Conservation (phyloP, 2,888 invertebrate species). For the Acrocera orbiculus region DNA sequence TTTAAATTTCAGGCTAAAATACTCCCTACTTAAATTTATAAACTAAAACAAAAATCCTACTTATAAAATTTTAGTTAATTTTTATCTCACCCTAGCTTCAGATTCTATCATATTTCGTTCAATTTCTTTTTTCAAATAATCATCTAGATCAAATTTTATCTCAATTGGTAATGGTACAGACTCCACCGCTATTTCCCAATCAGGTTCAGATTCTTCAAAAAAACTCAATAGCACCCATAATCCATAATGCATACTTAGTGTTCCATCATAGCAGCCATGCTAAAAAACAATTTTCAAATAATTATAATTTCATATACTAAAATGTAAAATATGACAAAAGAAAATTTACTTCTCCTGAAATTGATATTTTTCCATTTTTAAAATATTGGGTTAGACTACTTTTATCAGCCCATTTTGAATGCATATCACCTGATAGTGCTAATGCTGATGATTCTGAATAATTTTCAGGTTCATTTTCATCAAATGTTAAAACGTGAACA, state of each 20-base stretch:
- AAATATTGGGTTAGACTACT: conserved; percentile 32
- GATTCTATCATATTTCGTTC: conserved; percentile 26
- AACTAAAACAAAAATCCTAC: no score
- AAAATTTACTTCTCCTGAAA: conserved; percentile 36
- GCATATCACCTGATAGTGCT: conserved; percentile 33
- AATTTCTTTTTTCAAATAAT: conserved; percentile 28
- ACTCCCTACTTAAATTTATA: no score
- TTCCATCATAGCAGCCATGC: conserved; percentile 31
- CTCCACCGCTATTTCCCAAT: conserved; percentile 18
- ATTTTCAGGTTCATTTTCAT: conserved; percentile 25
- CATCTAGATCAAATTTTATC: conserved; percentile 33
- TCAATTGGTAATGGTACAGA: conserved; percentile 24
- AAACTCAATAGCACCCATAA: conserved; percentile 25
- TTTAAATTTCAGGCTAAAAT: no score
- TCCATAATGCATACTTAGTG: conserved; percentile 25
- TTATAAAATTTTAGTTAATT: no score
- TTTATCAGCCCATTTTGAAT: conserved; percentile 42
- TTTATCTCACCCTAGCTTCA: conserved; percentile 21
- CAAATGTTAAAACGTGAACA: conserved; percentile 25
- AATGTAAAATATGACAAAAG: no score
- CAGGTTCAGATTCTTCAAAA: conserved; percentile 23
- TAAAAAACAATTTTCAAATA: conserved; percentile 6
- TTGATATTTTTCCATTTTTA: conserved; percentile 34
- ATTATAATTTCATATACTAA: no score
- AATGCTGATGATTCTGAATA: conserved; percentile 27